These are phyloP conservation scores for Channallabes apus DNA, from an alignment of 2,797 vertebrate species.

Conservation along the genomic window DNA sequence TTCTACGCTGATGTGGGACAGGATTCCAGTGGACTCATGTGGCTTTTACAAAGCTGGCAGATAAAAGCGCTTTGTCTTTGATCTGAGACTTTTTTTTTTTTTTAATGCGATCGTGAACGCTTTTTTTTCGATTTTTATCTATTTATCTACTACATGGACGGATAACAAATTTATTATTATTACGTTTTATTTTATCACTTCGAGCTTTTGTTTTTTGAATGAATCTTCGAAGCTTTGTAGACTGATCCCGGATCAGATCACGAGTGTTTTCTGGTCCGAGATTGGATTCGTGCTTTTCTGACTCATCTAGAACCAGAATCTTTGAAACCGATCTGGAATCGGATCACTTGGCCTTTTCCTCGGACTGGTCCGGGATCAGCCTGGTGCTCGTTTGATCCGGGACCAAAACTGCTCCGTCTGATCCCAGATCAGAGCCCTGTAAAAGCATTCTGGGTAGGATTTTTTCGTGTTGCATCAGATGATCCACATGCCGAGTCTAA, in stretches of 20 bases:
- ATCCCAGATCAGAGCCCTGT: background rate
- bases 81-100: background rate
- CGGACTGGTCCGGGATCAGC: constrained; percentile 2
- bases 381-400: background rate
- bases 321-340: constrained; percentile 7
- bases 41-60: constrained; percentile 7
- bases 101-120: too few relatives aligned
- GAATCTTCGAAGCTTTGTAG: background rate
- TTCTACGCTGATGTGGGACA: background rate
- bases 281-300: background rate
- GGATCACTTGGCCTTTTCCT: background rate
- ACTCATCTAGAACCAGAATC: background rate
- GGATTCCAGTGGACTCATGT: background rate
- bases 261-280: background rate
- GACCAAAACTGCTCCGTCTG: background rate
- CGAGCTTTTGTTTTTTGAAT: too few relatives aligned
- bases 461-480: constrained; percentile 24
- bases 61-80: background rate
- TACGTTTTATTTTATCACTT: too few relatives aligned
- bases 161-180: too few relatives aligned
- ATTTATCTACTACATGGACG: too few relatives aligned
- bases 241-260: background rate
- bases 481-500: constrained; percentile 16
- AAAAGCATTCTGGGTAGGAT: constrained; percentile 23
- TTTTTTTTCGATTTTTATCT: too few relatives aligned